Conservation (phyloP, 2,888 invertebrate species). For the Oscheius sp. region DNA sequence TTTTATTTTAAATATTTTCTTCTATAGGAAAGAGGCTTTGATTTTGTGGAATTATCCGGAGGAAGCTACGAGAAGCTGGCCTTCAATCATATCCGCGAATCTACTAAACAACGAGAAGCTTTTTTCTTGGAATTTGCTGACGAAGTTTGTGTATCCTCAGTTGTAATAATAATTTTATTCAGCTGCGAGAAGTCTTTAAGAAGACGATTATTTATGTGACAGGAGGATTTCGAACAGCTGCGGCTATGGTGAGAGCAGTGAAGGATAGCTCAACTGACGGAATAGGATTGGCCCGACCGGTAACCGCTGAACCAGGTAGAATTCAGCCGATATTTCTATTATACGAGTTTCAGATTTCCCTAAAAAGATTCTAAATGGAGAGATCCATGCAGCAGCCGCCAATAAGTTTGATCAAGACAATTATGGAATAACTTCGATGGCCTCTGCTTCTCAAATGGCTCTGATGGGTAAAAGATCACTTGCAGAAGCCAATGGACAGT, state of each 20-base stretch:
- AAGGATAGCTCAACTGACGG: conserved; percentile 53
- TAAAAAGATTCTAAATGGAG: conserved; percentile 20
- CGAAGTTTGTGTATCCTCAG: conserved; percentile 5
- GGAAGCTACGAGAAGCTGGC: conserved; percentile 61
- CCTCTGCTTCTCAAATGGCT: conserved; percentile 28
- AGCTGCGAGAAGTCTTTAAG: conserved; percentile 29
- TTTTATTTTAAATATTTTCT: not conserved
- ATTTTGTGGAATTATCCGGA: conserved; percentile 66
- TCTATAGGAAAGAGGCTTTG: conserved; percentile 54
- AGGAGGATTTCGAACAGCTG: conserved; percentile 61
- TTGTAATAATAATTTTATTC: not conserved
- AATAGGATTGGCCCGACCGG: conserved; percentile 57
- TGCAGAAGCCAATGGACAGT: conserved; percentile 39
- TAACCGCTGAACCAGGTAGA: conserved; percentile 59
- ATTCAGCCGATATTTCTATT: not conserved
- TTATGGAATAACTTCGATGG: conserved; percentile 1
- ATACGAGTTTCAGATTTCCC: conserved; percentile 13
- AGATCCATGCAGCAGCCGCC: not conserved
- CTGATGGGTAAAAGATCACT: conserved; percentile 34
- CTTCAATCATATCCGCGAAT: conserved; percentile 55
- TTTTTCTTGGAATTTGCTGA: conserved; percentile 63
- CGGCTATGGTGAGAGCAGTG: conserved; percentile 58
- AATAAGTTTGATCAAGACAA: conserved; percentile 10
- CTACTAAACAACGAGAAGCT: conserved; percentile 60
- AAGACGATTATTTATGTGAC: conserved; percentile 49